phyloP scores from a whole-genome alignment of 2,797 vertebrate genomes.

The Oryzias dopingdopingensis region DNA sequence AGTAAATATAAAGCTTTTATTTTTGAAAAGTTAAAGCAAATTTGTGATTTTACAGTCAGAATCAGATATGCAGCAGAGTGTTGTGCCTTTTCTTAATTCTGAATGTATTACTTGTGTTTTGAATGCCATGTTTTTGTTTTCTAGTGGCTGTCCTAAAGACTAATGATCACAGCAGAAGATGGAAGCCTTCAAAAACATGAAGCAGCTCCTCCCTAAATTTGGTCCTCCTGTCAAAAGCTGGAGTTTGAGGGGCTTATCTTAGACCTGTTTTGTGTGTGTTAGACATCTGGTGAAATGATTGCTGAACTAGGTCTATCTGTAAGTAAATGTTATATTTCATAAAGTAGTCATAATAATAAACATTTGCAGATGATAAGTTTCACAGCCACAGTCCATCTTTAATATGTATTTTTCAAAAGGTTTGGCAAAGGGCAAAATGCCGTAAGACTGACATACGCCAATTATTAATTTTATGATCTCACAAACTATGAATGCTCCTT shows the following conservation, averaged over 20 bases:
- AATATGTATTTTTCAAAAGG: not conserved
- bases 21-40: no score
- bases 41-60: no score
- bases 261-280: constrained; percentile 31
- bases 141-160: no score
- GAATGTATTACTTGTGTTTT: no score
- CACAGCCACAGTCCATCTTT: no score
- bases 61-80: no score
- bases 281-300: no score
- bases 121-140: no score
- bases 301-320: constrained; percentile 13
- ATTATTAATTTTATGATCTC: constrained; percentile 56
- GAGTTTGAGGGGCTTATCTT: constrained; percentile 21
- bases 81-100: no score
- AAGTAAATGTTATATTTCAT: constrained; percentile 48
- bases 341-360: constrained; percentile 13
- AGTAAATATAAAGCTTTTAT: no score
- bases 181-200: not conserved
- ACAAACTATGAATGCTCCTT: constrained; percentile 68
- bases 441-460: constrained; percentile 29
- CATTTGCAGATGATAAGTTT: no score
- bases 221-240: constrained; percentile 6
- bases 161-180: not conserved
- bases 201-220: not conserved
- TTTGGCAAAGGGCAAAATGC: constrained; percentile 25